Evolutionary conservation across 2,888 invertebrate species (phyloP).

Genomic region (Diarsia dahlii): DNA sequence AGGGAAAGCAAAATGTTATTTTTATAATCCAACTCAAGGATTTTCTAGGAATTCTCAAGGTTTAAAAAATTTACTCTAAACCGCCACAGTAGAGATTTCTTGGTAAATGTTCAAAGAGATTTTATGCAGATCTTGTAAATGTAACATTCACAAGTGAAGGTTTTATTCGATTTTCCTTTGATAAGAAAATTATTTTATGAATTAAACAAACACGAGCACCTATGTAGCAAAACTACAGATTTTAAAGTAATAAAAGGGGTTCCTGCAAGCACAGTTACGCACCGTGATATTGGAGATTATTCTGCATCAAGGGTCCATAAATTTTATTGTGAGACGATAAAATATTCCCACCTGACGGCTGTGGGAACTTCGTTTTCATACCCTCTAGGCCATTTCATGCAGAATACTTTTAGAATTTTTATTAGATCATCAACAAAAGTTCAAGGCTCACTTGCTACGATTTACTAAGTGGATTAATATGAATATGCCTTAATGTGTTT

Average conservation of each 20-base stretch:
- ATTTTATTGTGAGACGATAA: slow-evolving; percentile 77
- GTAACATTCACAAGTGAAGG: not conserved
- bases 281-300: slow-evolving; percentile 83
- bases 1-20: not conserved
- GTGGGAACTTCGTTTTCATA: slow-evolving; percentile 67
- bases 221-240: slow-evolving; percentile 1
- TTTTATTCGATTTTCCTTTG: not conserved
- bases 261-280: slow-evolving; percentile 73
- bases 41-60: slow-evolving; percentile 56
- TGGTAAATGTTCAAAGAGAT: slow-evolving; percentile 62
- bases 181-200: not conserved
- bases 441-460: slow-evolving; percentile 64
- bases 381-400: slow-evolving; percentile 40
- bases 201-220: not conserved
- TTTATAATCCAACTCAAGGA: not conserved
- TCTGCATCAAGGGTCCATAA: slow-evolving; percentile 77
- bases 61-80: slow-evolving; percentile 50
- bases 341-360: slow-evolving; percentile 67
- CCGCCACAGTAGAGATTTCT: slow-evolving; percentile 55
- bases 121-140: slow-evolving; percentile 16
- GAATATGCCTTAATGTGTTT: slow-evolving; percentile 62
- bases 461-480: slow-evolving; percentile 63
- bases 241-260: slow-evolving; percentile 40
- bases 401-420: slow-evolving; percentile 63
- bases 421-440: slow-evolving; percentile 63